Evolutionary conservation across 92 coral and sea anemone species (phyloP).

Genomic region (Epizoanthus rinbou): DNA sequence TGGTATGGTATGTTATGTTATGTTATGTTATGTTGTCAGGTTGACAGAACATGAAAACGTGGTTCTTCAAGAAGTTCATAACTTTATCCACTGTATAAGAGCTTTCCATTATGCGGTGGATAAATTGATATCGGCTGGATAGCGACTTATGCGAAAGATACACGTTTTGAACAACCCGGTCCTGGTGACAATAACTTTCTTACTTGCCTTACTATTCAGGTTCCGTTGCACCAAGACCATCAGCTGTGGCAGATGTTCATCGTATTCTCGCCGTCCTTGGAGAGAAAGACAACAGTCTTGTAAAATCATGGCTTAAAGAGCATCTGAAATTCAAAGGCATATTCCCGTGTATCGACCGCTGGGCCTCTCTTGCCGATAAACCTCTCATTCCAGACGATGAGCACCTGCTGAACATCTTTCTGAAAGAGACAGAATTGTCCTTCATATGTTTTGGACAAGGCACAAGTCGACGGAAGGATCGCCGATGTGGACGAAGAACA

Average conservation of each 20-base stretch:
- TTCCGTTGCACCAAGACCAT: slow-evolving; percentile 68
- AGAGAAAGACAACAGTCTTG: slow-evolving; percentile 37
- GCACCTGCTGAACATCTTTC: slow-evolving; percentile 67
- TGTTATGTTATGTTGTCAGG: too few species aligned
- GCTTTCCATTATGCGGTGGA: too few species aligned
- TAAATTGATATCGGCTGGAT: too few species aligned
- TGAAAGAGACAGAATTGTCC: slow-evolving; percentile 63
- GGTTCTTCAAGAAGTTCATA: too few species aligned
- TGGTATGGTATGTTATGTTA: too few species aligned
- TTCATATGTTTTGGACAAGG: slow-evolving; percentile 65
- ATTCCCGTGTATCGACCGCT: slow-evolving; percentile 69
- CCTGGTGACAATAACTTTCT: too few species aligned
- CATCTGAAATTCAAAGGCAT: slow-evolving; percentile 58
- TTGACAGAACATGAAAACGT: too few species aligned
- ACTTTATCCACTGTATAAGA: too few species aligned
- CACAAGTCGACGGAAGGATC: slow-evolving; percentile 12
- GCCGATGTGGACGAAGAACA: slow-evolving; percentile 4
- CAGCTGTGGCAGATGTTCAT: slow-evolving; percentile 58
- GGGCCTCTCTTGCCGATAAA: slow-evolving; percentile 81
- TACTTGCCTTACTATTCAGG: not conserved
- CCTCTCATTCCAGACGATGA: slow-evolving; percentile 77
- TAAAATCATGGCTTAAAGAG: slow-evolving; percentile 45
- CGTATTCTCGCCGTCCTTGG: slow-evolving; percentile 80
- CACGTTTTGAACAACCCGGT: too few species aligned
- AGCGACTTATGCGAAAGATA: too few species aligned